Percentiles rank a stretch among this genome's conserved stretches.
Conservation (phyloP, 37 sponge, comb jelly and placozoan genomes). For the Hormiphora californensis region DNA sequence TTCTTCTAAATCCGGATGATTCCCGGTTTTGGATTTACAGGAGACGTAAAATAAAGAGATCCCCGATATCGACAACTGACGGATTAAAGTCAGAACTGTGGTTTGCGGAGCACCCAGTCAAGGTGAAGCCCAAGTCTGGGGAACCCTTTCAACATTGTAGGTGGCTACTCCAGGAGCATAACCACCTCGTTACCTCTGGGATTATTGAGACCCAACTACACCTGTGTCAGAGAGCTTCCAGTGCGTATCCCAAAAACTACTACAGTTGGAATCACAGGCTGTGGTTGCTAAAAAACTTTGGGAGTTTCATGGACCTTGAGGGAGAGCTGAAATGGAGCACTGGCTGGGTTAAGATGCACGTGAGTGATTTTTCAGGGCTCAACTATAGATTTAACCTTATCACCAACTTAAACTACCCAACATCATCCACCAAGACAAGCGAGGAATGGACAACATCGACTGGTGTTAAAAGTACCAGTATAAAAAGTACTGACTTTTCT, state of each 20-base stretch:
- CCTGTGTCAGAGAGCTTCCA: not conserved
- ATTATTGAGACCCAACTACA: not conserved
- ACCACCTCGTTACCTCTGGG: not conserved
- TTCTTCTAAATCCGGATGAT: slow-evolving; percentile 19
- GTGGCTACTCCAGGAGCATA: not conserved
- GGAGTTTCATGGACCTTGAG: not conserved
- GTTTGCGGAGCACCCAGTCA: not conserved
- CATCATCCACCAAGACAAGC: too few species aligned
- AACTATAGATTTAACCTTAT: slow-evolving; percentile 33
- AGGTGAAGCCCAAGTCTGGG: not conserved
- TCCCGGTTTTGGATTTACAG: not conserved
- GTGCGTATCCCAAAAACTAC: slow-evolving; percentile 2
- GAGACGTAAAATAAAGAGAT: not conserved
- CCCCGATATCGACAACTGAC: not conserved
- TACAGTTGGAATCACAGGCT: not conserved
- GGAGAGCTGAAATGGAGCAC: slow-evolving; percentile 19
- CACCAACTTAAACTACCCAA: too few species aligned
- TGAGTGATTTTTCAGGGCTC: slow-evolving; percentile 14
- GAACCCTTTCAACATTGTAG: slow-evolving; percentile 31
- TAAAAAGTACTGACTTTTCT: too few species aligned
- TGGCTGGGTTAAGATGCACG: not conserved
- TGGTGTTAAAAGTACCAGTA: not conserved
- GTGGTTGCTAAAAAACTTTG: not conserved
- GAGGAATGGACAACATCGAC: not conserved
- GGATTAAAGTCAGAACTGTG: not conserved